Evolutionary conservation across 2,797 vertebrate genomes (phyloP).

Genomic region (Smutsia gigantea): DNA sequence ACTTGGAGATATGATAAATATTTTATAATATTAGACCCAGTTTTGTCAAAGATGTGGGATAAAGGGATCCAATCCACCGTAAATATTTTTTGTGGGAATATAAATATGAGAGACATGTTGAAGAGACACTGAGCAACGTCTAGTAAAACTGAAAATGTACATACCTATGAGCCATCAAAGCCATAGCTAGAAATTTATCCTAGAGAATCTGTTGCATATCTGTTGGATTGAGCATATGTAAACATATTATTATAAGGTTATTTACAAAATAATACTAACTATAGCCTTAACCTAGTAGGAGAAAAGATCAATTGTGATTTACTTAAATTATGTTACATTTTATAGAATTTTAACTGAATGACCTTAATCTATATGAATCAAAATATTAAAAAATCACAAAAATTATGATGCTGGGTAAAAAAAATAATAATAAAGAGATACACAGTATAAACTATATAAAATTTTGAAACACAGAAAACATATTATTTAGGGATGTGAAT

Average conservation of each 20-base stretch:
- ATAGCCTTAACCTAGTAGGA: background rate
- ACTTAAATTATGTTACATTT: background rate
- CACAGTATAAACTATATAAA: background rate
- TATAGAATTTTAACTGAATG: background rate
- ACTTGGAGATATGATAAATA: background rate
- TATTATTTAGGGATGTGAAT: background rate
- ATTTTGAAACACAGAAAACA: background rate
- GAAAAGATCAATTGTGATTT: background rate
- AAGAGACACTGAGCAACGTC: background rate
- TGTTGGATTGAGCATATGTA: background rate
- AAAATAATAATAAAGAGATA: background rate
- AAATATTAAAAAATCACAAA: background rate
- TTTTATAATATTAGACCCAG: background rate
- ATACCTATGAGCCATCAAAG: background rate
- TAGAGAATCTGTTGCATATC: background rate
- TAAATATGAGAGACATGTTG: background rate
- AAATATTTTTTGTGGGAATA: background rate
- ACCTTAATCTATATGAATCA: background rate
- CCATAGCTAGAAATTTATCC: background rate
- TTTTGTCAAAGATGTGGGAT: background rate
- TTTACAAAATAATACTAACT: background rate
- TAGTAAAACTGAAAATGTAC: background rate
- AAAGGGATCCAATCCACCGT: background rate
- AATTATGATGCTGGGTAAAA: too few species aligned
- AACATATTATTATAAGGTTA: background rate